These are phyloP conservation scores for Lithophane leautieri DNA, from an alignment of 2,888 invertebrate genomes.

Conservation along the genomic window DNA sequence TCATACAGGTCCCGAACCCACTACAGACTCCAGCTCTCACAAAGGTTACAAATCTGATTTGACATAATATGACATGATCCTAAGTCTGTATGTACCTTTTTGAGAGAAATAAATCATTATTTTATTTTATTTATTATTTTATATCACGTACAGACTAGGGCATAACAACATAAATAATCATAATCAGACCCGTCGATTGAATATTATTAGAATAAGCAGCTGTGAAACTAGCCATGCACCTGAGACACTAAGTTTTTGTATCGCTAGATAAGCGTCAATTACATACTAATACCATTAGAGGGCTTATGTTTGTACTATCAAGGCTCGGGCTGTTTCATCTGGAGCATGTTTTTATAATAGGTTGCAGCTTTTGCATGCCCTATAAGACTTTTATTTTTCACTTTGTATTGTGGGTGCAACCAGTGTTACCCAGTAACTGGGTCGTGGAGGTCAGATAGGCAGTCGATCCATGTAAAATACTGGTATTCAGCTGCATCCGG, in stretches of 20 bases:
- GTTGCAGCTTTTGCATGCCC: background rate
- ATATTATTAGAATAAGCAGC: constrained; percentile 52
- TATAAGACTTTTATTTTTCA: background rate
- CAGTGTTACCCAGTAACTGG: too few relatives aligned
- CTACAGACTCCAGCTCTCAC: too few relatives aligned
- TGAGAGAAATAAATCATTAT: too few relatives aligned
- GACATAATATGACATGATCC: too few relatives aligned
- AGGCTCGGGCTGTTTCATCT: constrained; percentile 20
- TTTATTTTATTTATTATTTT: background rate
- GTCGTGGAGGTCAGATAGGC: too few relatives aligned
- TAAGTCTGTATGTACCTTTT: too few relatives aligned
- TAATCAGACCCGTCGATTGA: constrained; percentile 33
- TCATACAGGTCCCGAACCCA: too few relatives aligned
- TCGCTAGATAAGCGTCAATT: constrained; percentile 55
- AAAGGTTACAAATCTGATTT: too few relatives aligned
- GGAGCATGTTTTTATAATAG: constrained; percentile 15
- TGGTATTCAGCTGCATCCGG: too few relatives aligned
- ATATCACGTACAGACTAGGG: background rate
- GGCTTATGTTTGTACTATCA: constrained; percentile 23
- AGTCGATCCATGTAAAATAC: too few relatives aligned
- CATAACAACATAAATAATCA: background rate
- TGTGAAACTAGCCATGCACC: constrained; percentile 44
- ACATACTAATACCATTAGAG: constrained; percentile 47
- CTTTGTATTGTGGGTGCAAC: background rate
- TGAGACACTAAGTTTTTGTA: constrained; percentile 56